Percentiles rank a stretch among this genome's conserved stretches.
These are phyloP conservation scores for Cladopsammia gracilis DNA, from an alignment of 64 coral and sea anemone genomes.

Conservation along the genomic window DNA sequence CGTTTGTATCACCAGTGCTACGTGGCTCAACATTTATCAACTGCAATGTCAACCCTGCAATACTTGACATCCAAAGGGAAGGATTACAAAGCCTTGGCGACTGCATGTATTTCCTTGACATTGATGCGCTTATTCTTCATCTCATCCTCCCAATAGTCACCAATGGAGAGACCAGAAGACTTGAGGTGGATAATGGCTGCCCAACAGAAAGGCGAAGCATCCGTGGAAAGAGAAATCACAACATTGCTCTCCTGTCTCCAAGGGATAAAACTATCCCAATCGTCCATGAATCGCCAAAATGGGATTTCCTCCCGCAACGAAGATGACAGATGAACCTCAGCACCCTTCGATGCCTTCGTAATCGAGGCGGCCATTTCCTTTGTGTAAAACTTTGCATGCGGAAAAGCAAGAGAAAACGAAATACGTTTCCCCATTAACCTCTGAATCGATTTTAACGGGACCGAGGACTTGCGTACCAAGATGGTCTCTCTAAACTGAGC, in stretches of 20 bases:
- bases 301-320: background rate
- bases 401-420: background rate
- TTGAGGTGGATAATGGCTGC: constrained; percentile 10
- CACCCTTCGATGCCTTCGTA: background rate
- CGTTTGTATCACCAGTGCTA: background rate
- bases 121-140: constrained; percentile 29
- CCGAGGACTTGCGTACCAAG: background rate
- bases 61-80: background rate
- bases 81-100: background rate
- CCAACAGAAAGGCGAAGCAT: constrained; percentile 48
- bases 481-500: background rate
- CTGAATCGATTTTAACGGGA: background rate
- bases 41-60: background rate
- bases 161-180: constrained; percentile 7
- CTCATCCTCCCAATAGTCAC: constrained; percentile 42
- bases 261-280: constrained; percentile 37
- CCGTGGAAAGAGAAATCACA: background rate
- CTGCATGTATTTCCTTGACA: constrained; percentile 41
- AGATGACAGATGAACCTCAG: background rate
- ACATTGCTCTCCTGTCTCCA: constrained; percentile 44
- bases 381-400: background rate
- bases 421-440: constrained; percentile 3
- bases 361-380: background rate
- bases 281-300: constrained; percentile 60
- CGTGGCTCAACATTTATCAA: constrained; percentile 29